Base-by-base conservation (phyloP, 2,888 invertebrate species). In the Drosophila quinaria region DNA sequence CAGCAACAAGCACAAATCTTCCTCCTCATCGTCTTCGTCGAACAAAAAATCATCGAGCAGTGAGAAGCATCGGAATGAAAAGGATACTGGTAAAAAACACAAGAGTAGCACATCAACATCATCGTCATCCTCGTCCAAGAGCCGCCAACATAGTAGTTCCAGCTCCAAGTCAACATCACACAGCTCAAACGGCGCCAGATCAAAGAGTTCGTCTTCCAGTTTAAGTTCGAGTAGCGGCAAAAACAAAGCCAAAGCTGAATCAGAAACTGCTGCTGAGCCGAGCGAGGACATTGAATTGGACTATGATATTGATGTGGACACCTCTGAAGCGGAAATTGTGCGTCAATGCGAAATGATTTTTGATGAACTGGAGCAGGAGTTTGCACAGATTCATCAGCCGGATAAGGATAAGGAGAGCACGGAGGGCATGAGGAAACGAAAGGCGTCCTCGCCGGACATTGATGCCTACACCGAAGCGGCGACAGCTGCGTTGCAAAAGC, bases 331-430 rank as follows among this genome's bases (percentile, higher is more conserved):
- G 74, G 95, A 96, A 76, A 95, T 97, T 68, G 95, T 96, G 87
- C 95, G 96, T 82, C 97, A 98, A 92, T 98, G 98, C 92, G 95
- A 96, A 89, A 95, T 94, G 93, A 97, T 98, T 84, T 98, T 97
- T 93, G 96, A 97, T 92, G 96, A 97, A 93, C 95, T 96, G 92
- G 95, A 95, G 63, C 83, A 79, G 37, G 81, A 91, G 56, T 90
- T 90, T 44, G 89, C 91, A 0, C 73, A 85, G 4, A 64, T 89
- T 65, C 90, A 91, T 59, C 77, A 89, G 69, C 76, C 87, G n/a
- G 92, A 92, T 56, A 91, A 44, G 4, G 73, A 64, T 9, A 66
- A 55, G 4, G 49, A 59, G 2, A 22, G 37, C 4, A 29, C 61
- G 0, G 76, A 81, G 4, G 22, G 29, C 15, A 46, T 60, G 9